phyloP scores from a whole-genome alignment of 1,140 invertebrate species.

The Uloborus diversus region DNA sequence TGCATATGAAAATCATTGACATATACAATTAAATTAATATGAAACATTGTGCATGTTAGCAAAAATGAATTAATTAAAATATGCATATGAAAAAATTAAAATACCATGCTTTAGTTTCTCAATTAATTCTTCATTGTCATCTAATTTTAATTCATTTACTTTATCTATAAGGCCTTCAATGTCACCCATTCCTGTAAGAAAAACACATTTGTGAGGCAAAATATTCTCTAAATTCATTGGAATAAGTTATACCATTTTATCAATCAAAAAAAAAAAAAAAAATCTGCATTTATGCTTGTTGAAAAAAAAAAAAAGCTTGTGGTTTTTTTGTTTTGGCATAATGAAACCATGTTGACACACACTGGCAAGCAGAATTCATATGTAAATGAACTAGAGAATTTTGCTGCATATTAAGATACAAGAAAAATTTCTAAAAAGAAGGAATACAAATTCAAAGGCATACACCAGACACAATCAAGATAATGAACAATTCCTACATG shows the following conservation, averaged over 20 bases:
- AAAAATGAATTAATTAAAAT: too few species aligned
- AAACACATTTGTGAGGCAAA: not conserved
- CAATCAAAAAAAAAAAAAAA: not conserved
- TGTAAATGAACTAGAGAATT: too few species aligned
- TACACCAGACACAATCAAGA: too few species aligned
- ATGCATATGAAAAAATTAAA: not conserved
- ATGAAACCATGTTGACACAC: not conserved
- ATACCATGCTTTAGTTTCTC: conserved; percentile 97
- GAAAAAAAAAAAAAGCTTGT: not conserved
- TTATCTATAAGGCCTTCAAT: conserved; percentile 99
- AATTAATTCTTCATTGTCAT: conserved; percentile 98
- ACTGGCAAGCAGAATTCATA: not conserved
- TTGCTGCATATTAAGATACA: too few species aligned
- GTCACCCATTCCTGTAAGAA: conserved; percentile 91
- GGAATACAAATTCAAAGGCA: too few species aligned
- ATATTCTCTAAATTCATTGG: not conserved
- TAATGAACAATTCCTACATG: too few species aligned
- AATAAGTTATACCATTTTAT: not conserved
- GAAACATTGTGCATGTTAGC: too few species aligned
- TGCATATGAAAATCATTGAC: too few species aligned
- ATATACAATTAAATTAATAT: too few species aligned
- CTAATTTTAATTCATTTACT: conserved; percentile 95
- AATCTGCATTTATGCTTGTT: not conserved
- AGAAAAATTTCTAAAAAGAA: too few species aligned
- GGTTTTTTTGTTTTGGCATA: too few species aligned